phyloP scores from a whole-genome alignment of 1,140 invertebrate genomes.

The Scylla paramamosain region DNA sequence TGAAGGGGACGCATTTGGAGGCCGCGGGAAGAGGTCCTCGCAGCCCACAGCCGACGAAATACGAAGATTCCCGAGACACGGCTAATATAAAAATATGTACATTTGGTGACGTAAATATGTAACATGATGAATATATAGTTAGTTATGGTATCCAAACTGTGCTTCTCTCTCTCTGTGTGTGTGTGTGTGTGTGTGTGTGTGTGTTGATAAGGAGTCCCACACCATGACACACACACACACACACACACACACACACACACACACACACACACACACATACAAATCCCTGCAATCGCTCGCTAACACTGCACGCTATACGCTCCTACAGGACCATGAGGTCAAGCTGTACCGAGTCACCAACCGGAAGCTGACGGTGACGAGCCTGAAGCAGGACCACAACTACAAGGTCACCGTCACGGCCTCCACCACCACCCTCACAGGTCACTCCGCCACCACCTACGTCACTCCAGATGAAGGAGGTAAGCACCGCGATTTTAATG shows the following conservation, averaged over 20 bases:
- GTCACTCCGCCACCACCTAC: not conserved
- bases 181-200: slow-evolving; percentile 25
- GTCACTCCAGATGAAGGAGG: slow-evolving; percentile 33
- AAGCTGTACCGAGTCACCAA: not conserved
- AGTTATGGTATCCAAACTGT: too few relatives aligned
- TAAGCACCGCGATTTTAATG: not conserved
- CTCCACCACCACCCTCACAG: slow-evolving; percentile 24
- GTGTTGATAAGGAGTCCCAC: too few relatives aligned
- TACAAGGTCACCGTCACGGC: slow-evolving; percentile 30
- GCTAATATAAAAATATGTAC: not conserved
- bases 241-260: too few relatives aligned
- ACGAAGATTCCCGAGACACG: not conserved
- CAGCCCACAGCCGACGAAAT: not conserved
- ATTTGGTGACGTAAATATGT: not conserved
- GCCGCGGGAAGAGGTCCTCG: not conserved
- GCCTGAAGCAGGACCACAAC: slow-evolving; percentile 5
- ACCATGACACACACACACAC: too few relatives aligned
- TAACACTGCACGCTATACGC: too few relatives aligned
- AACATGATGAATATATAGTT: not conserved
- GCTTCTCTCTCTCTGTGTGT: too few relatives aligned
- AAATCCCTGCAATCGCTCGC: too few relatives aligned
- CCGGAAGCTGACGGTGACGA: not conserved
- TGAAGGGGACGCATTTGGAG: not conserved
- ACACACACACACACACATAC: too few relatives aligned
- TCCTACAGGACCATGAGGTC: not conserved